Conservation (phyloP, 1,140 invertebrate genomes). For the Pseudobourletiella spinata region DNA sequence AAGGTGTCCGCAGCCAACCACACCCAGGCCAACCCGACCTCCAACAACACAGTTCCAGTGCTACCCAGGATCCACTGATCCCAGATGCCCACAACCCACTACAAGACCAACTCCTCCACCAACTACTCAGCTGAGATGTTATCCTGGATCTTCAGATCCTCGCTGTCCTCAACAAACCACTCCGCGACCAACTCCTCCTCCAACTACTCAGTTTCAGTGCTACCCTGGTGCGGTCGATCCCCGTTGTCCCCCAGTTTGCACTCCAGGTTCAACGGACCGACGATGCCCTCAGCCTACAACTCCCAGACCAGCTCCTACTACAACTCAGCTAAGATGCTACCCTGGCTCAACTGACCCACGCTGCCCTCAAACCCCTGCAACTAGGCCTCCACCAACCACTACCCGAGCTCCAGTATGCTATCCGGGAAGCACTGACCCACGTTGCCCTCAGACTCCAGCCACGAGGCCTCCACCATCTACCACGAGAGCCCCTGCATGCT, state of each 20-base stretch:
- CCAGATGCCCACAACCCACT: constrained; percentile 37
- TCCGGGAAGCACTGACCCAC: constrained; percentile 35
- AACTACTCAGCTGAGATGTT: constrained; percentile 38
- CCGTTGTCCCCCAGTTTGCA: constrained; percentile 38
- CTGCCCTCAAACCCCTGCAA: constrained; percentile 36
- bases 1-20: constrained; percentile 36
- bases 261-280: constrained; percentile 37
- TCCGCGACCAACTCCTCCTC: constrained; percentile 6
- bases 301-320: constrained; percentile 31
- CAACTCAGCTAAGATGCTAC: constrained; percentile 37
- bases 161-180: constrained; percentile 27
- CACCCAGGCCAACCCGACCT: constrained; percentile 32
- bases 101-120: constrained; percentile 35
- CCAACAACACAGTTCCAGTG: too few relatives aligned
- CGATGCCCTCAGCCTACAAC: constrained; percentile 36
- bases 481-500: constrained; percentile 3
- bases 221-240: constrained; percentile 36
- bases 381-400: constrained; percentile 29
- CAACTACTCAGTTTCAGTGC: neutral
- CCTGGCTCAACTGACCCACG: constrained; percentile 40
- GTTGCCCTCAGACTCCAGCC: constrained; percentile 35
- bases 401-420: constrained; percentile 27
- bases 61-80: constrained; percentile 37
- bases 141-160: constrained; percentile 38
- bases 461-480: constrained; percentile 22